Base-by-base conservation (phyloP, 2,797 vertebrate species). In the Myotis findleyi region DNA sequence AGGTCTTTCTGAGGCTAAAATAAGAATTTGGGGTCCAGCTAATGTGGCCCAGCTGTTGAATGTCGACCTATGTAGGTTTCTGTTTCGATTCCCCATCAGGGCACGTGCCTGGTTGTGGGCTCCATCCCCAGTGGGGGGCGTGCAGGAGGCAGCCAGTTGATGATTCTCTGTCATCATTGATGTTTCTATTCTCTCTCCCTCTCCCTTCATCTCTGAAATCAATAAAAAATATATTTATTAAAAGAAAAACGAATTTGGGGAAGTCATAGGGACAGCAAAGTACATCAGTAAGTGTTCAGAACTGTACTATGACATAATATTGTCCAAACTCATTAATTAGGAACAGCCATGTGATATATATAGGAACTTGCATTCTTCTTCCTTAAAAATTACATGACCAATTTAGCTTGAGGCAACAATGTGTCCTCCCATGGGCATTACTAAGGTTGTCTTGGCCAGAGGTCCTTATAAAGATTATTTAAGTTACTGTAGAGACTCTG, bases 381-480 rank as follows among this genome's bases (percentile, higher is more conserved):
- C 21, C 55, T 68, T 55, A 79, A 8, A 87, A 33, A 85, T 86
- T 33, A 66, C 11, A 53, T 30, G 41, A 80, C 47, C 57, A 76
- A 12, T 68, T 93, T 38, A 72, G 21, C n/a, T 53, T 36, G 27
- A 86, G 44, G 23, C 21, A 13, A 14, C 64, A 57, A 55, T 87
- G 27, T 73, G 75, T 66, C 20, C 27, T 75, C 55, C 47, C 10
- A 47, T 59, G n/a, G 66, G 13, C 44, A 71, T 87, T 59, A 62
- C 27, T 64, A 89, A 96, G 47, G 25, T 49, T 36, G 27, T 92
- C 72, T 92, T 62, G 41, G 41, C 21, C 36, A 95, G 69, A 91
- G 66, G 16, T 38, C 4, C 4, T 57, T 66, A 30, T 79, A 89
- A 71, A 87, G 12, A 33, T 44, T 18, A 57, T 59, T 53, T 25